Evolutionary conservation across 2,113 vertebrate genomes (phyloP).

Genomic region (Anser cygnoides): DNA sequence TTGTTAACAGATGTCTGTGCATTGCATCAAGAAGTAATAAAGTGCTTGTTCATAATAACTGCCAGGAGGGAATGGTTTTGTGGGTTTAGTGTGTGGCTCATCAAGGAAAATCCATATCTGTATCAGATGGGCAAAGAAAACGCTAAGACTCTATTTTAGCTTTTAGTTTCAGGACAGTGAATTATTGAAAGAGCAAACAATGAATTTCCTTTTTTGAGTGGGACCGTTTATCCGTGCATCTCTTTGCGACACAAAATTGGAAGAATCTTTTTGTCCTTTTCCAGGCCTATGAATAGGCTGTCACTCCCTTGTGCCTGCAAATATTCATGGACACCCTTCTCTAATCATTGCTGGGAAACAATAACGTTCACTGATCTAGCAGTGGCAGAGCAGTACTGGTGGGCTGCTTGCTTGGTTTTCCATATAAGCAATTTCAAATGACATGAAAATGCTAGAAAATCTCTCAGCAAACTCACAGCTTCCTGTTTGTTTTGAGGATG

Average conservation of each 20-base stretch:
- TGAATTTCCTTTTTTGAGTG: neutral
- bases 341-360: neutral
- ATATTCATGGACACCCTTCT: neutral
- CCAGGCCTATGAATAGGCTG: neutral
- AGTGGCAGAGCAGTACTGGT: neutral
- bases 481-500: neutral
- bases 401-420: neutral
- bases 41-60: neutral
- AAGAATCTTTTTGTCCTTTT: neutral
- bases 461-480: neutral
- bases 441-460: neutral
- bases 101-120: neutral
- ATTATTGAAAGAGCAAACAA: neutral
- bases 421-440: neutral
- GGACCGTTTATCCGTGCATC: neutral
- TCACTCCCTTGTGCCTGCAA: neutral
- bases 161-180: neutral
- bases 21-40: conserved; percentile 35
- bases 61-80: neutral
- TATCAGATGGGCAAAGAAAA: conserved; percentile 11
- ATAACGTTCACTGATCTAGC: neutral
- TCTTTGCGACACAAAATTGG: neutral
- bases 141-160: neutral
- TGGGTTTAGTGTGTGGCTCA: neutral
- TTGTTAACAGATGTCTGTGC: conserved; percentile 43